Percentiles rank a stretch among this genome's conserved stretches.
phyloP scores from a whole-genome alignment of 2,113 vertebrate species.

The Hirundichthys speculiger region DNA sequence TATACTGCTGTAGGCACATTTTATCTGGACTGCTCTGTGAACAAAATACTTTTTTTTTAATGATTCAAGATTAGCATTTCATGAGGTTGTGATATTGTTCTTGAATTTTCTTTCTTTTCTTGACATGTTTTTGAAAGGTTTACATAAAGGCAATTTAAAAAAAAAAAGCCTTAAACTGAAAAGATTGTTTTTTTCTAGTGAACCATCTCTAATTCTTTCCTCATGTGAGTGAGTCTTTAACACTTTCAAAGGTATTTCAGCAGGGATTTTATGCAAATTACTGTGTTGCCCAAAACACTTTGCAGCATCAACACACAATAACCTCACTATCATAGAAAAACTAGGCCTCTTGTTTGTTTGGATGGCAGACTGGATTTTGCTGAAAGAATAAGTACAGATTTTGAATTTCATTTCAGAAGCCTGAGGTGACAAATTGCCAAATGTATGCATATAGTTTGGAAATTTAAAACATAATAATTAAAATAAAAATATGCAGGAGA shows the following conservation, averaged over 20 bases:
- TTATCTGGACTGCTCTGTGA: constrained; percentile 41
- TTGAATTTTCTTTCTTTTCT: constrained; percentile 50
- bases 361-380: no score
- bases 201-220: constrained; percentile 5
- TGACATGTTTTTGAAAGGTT: constrained; percentile 60
- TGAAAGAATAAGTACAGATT: background rate
- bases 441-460: constrained; percentile 26
- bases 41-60: constrained; percentile 17
- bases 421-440: constrained; percentile 23
- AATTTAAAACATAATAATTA: no score
- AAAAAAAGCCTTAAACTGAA: constrained; percentile 65
- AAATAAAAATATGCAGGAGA: constrained; percentile 26
- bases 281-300: background rate
- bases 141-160: constrained; percentile 58
- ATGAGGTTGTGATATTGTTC: constrained; percentile 24
- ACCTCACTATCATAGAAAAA: no score
- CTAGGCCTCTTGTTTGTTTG: no score
- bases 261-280: background rate
- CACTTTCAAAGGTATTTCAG: background rate
- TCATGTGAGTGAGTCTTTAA: no score
- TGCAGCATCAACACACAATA: no score
- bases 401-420: constrained; percentile 9
- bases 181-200: constrained; percentile 2
- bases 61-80: constrained; percentile 15
- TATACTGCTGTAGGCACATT: constrained; percentile 30